Base-by-base conservation (phyloP, 2,888 invertebrate genomes). In the Glyphotaelius pellucidus region DNA sequence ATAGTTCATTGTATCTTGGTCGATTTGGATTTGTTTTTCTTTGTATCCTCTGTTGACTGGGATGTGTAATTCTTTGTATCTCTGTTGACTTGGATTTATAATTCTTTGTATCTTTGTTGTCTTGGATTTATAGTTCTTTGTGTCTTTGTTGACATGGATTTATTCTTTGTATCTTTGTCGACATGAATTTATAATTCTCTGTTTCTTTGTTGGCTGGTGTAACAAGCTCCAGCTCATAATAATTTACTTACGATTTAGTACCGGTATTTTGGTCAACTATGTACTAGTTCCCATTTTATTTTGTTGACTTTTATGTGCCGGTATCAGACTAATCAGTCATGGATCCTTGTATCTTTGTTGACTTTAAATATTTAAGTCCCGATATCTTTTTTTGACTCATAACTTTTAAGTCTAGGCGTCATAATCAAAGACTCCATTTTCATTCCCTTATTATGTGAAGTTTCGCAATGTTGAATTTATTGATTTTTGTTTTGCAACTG, bases 351-450 rank as follows among this genome's bases (percentile, higher is more conserved):
- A 19, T 67, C 25, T 25, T 25, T 67, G 52, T 67, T 67, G 52
- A 25, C 52, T 67, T 67, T 67, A 15, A 67, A 67, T 67, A 67
- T 67, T 67, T 67, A 67, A 67, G 52, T 67, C 52, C 52, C 52
- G 7, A 67, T 52, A 19, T 52, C 52, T 42, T 52, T 52, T n/a
- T 52, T 52, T 52, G 52, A 52, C 19, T 52, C 19, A 52, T 19
- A 67, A 67, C 52, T 67, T 67, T 67, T 67, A 67, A 67, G 52
- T 67, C 25, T 67, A 67, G 52, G 52, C 7, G 52, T 67, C 52
- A 67, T 67, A 19, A 67, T 67, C 83, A 31, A 83, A 31, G 32
- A 83, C 83, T 83, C 83, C 32, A 83, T 83, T 83, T n/a, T 83
- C 83, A 83, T 83, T 83, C 83, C 83, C 83, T 31, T 31, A 35